Conservation (phyloP, 2,797 vertebrate species). For the Coracias cyanogaster region DNA sequence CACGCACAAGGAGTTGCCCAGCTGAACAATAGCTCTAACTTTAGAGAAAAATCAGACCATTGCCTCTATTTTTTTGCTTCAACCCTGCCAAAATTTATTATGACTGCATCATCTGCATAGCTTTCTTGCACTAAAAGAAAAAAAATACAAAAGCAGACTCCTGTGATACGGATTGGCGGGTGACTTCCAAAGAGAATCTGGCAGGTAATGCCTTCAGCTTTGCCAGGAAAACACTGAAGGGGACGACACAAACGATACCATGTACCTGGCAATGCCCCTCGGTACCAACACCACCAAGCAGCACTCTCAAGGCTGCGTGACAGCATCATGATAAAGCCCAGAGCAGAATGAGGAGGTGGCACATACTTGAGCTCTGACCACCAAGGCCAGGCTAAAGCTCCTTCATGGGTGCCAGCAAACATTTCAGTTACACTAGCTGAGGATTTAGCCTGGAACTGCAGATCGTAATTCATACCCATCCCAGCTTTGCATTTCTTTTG, state of each 20-base stretch:
- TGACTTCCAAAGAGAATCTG: background rate
- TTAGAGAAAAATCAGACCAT: conserved; percentile 5
- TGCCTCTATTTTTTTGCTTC: background rate
- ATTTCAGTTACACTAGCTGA: background rate
- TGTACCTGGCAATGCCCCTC: background rate
- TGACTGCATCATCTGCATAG: background rate
- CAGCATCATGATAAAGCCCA: background rate
- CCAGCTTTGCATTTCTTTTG: background rate
- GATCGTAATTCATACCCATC: background rate
- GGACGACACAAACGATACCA: rapidly evolving
- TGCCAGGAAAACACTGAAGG: background rate
- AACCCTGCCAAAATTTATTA: background rate
- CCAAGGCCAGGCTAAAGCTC: background rate
- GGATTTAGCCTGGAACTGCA: background rate
- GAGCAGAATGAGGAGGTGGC: background rate
- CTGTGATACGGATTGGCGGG: background rate
- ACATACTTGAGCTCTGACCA: background rate
- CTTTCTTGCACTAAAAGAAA: background rate
- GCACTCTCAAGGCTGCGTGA: rapidly evolving
- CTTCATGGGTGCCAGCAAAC: rapidly evolving
- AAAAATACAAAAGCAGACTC: background rate
- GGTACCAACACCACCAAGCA: background rate
- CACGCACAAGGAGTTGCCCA: background rate
- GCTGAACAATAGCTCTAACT: conserved; percentile 33
- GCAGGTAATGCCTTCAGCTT: background rate